Percentiles rank a stretch among this genome's conserved stretches.
Evolutionary conservation across 1,140 invertebrate genomes (phyloP).

Genomic region (Drosophila auraria): DNA sequence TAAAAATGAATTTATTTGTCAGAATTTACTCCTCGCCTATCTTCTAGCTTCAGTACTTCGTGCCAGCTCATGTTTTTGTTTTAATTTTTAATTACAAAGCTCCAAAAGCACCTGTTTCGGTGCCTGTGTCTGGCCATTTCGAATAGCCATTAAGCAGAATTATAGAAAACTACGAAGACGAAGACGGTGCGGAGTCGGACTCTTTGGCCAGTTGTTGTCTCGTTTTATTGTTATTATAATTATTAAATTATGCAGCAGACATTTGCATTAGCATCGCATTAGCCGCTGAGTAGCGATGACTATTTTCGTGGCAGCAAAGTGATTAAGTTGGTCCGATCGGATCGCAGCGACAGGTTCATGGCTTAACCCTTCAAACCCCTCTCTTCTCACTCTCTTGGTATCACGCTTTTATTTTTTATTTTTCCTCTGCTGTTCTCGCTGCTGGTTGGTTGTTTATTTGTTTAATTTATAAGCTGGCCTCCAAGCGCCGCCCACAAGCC

Average conservation of each 20-base stretch:
- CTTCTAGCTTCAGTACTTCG: background rate
- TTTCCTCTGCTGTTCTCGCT: slow-evolving; percentile 16
- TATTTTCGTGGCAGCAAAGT: slow-evolving; percentile 43
- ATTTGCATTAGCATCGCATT: slow-evolving; percentile 74
- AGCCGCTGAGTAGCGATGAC: slow-evolving; percentile 41
- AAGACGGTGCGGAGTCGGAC: background rate
- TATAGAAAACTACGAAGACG: slow-evolving; percentile 33
- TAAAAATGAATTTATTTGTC: background rate
- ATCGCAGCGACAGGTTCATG: slow-evolving; percentile 49
- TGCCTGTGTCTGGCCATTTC: slow-evolving; percentile 13
- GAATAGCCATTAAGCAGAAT: slow-evolving; percentile 53
- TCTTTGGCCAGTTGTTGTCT: slow-evolving; percentile 14
- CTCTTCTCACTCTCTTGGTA: background rate
- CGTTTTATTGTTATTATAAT: slow-evolving; percentile 68
- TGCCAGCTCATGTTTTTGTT: slow-evolving; percentile 1
- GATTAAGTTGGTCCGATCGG: slow-evolving; percentile 44
- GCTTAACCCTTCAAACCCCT: background rate
- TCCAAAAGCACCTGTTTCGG: background rate
- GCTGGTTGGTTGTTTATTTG: slow-evolving; percentile 72
- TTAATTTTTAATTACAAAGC: background rate
- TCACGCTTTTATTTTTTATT: slow-evolving; percentile 4
- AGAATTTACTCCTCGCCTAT: background rate
- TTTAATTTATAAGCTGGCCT: slow-evolving; percentile 72
- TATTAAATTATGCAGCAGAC: slow-evolving; percentile 83
- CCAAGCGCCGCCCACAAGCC: slow-evolving; percentile 67